These are phyloP conservation scores for Muscicapa adusta DNA, from an alignment of 2,113 vertebrate species.

Conservation along the genomic window DNA sequence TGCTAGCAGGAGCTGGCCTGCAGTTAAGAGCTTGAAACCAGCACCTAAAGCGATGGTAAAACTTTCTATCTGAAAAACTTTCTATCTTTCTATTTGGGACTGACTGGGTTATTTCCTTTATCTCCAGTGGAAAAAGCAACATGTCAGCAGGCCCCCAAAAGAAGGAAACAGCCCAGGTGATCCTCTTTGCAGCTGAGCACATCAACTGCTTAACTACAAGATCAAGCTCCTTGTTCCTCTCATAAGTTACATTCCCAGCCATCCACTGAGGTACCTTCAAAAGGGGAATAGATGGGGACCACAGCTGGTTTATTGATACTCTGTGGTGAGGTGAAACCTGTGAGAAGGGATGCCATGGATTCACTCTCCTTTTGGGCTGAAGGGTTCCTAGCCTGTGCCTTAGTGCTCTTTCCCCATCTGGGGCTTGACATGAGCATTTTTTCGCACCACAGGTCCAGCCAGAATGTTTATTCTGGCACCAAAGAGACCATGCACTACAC, in stretches of 20 bases:
- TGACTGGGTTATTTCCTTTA: neutral
- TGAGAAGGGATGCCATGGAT: neutral
- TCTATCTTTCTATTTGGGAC: too few species aligned
- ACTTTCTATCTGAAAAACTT: neutral
- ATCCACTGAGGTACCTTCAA: neutral
- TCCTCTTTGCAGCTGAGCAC: neutral
- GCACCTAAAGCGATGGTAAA: neutral
- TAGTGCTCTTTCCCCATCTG: neutral
- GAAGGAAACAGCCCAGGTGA: neutral
- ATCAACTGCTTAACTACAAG: neutral
- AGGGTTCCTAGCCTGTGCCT: fast-evolving
- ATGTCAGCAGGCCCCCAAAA: neutral
- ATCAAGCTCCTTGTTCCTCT: neutral
- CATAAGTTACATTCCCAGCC: neutral
- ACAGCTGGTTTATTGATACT: neutral
- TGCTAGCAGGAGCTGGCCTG: neutral
- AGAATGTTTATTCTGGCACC: neutral
- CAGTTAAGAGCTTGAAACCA: neutral
- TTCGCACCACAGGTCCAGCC: neutral
- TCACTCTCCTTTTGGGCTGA: fast-evolving
- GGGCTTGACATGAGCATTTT: neutral
- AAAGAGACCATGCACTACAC: neutral
- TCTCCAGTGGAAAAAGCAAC: neutral
- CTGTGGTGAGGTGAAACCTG: neutral
- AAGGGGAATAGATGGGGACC: neutral